Evolutionary conservation across 2,888 invertebrate species (phyloP), one percentile per base, ranked within the genome.

Genomic region (Volucella inanis): DNA sequence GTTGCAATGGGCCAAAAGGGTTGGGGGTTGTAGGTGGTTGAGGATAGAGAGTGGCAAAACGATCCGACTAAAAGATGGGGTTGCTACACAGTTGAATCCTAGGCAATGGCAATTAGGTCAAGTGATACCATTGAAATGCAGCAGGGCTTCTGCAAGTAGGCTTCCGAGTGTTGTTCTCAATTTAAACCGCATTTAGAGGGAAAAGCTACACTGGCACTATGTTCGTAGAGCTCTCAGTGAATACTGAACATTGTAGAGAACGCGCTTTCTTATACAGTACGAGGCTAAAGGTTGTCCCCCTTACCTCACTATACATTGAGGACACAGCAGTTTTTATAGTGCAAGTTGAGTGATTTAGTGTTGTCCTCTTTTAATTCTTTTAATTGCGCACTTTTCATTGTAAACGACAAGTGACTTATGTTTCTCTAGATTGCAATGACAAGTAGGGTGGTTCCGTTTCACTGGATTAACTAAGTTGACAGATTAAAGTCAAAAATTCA

Each of bases 121-220:
- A 85, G 85, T 85, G 85, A 85, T 85, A 85, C 85, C 85, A 85
- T 77, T 81, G 81, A 85, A 85, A 85, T 85, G 85, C 85, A 81
- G 70, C 76, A 76, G 75, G 85, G 85, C 81, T 81, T 81, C 80
- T 67, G 61, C 71, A 72, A 80, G 85, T 85, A 85, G 85, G 85
- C 85, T 85, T 81, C 71, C 84, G 64, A 72, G 62, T 76, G 61
- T 45, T 77, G 81, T 81, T 64, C 85, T 85, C 81, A 72, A 81
- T 85, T 85, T 81, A 72, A 85, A 85, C 85, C 85, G 72, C 81
- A 85, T 76, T 76, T 81, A 75, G 57, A 72, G 50, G 45, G 6
- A 38, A 47, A 57, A 64, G 12, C 47, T 57, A 39, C 55, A 74
- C 52, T 62, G 31, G 31, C 31, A 31, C 31, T 31, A 6, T 31